Percentiles rank a stretch among this genome's conserved stretches.
phyloP scores from a whole-genome alignment of 2,113 vertebrate species.

The Taxidea taxus region DNA sequence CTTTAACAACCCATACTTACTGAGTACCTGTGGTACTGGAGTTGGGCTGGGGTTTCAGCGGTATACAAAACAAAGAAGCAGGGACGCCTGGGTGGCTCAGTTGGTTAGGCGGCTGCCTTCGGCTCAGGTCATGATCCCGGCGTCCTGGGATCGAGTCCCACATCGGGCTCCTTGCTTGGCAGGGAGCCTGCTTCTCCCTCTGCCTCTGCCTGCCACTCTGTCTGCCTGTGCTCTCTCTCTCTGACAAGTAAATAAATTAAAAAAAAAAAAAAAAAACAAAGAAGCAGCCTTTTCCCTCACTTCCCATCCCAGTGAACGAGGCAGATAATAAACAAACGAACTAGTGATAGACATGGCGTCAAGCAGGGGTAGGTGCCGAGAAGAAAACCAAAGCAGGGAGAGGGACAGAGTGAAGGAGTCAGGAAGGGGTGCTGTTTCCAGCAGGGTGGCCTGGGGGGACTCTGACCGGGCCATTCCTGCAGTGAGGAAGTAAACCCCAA shows the following conservation, averaged over 20 bases:
- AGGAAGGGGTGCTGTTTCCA: not conserved
- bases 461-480: not conserved
- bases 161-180: no score
- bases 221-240: no score
- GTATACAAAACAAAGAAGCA: not conserved
- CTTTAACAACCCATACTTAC: not conserved
- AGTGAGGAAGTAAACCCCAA: not conserved
- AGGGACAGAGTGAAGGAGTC: not conserved
- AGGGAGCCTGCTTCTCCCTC: no score
- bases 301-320: not conserved
- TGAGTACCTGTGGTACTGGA: not conserved
- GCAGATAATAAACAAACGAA: not conserved
- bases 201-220: no score
- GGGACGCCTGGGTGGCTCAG: no score
- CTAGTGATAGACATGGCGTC: not conserved
- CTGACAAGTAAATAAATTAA: no score
- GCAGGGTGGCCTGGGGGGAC: not conserved
- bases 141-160: no score
- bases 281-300: not conserved
- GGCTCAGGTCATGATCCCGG: no score
- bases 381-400: not conserved
- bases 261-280: not conserved
- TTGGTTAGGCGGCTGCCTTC: no score
- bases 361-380: not conserved
- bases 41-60: not conserved